These are phyloP conservation scores for Rissa tridactyla DNA, from an alignment of 2,113 vertebrate genomes.

Conservation along the genomic window DNA sequence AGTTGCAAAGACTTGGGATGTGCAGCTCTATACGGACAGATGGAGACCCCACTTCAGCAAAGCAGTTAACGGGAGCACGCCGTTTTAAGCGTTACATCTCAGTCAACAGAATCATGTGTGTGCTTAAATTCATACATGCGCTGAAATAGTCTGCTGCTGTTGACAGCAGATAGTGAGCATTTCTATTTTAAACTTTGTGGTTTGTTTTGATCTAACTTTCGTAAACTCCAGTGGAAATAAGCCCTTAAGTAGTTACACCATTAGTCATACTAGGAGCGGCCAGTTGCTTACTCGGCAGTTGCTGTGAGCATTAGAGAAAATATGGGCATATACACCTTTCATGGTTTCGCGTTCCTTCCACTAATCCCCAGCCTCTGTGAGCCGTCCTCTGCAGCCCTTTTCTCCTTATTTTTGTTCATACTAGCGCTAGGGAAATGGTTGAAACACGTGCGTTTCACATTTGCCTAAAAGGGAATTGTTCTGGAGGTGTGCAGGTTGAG, in stretches of 20 bases:
- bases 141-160: not conserved
- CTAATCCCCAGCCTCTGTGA: not conserved
- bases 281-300: not conserved
- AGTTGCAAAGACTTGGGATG: not conserved
- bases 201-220: constrained; percentile 25
- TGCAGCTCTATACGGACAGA: not conserved
- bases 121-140: not conserved
- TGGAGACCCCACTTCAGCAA: not conserved
- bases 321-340: not conserved
- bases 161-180: not conserved
- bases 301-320: not conserved
- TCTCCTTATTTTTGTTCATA: not conserved
- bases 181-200: not conserved
- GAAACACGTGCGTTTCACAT: not conserved
- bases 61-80: not conserved
- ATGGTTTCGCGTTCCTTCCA: not conserved
- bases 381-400: not conserved
- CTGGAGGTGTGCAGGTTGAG: not conserved
- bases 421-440: not conserved
- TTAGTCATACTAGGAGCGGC: constrained; percentile 26
- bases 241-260: not conserved
- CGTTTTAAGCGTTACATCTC: not conserved
- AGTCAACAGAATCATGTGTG: not conserved
- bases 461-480: not conserved
- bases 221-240: not conserved